Conservation (phyloP, 2,113 vertebrate genomes). For the Bambusicola thoracicus region DNA sequence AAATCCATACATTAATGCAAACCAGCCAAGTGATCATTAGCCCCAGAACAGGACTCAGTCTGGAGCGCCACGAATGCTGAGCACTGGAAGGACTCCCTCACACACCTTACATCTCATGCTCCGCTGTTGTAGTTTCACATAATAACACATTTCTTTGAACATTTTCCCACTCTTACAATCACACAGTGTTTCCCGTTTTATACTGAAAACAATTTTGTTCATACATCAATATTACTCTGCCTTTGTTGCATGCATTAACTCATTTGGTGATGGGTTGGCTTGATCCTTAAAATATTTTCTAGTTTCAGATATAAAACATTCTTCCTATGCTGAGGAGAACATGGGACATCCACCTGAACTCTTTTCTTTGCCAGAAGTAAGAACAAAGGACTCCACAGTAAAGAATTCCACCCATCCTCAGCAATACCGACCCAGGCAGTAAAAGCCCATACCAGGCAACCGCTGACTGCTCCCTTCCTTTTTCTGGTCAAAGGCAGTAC, state of each 20-base stretch:
- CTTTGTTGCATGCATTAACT: not conserved
- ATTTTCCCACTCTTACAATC: not conserved
- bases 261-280: not conserved
- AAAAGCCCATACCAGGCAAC: not conserved
- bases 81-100: not conserved
- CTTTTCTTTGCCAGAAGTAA: not conserved
- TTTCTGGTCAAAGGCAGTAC: not conserved
- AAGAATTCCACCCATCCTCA: not conserved
- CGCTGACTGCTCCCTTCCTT: not conserved
- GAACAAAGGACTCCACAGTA: not conserved
- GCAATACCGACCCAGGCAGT: not conserved
- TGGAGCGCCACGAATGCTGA: not conserved
- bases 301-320: not conserved
- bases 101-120: not conserved
- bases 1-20: not conserved
- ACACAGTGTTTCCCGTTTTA: not conserved
- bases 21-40: not conserved
- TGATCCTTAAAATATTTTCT: not conserved
- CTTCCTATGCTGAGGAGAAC: not conserved
- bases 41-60: not conserved
- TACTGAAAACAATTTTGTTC: not conserved
- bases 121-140: not conserved
- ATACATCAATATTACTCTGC: not conserved
- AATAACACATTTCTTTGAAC: not conserved
- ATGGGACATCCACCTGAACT: not conserved